phyloP scores from a whole-genome alignment of 2,797 vertebrate genomes.

The Arrhamphus sclerolepis region DNA sequence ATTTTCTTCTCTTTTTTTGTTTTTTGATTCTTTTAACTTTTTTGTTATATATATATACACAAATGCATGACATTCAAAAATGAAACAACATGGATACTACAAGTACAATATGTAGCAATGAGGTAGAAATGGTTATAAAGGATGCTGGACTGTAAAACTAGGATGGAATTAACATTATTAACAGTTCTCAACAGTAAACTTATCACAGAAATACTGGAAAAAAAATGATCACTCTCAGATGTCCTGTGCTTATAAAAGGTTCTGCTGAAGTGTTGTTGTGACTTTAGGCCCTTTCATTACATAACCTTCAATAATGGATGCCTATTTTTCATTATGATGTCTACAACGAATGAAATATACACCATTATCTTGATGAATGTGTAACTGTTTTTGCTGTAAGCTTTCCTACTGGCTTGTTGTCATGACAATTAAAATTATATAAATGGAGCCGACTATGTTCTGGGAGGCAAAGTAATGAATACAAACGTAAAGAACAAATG shows the following conservation, averaged over 20 bases:
- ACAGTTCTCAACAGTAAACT: slow-evolving; percentile 77
- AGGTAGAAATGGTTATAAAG: slow-evolving; percentile 99
- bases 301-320: slow-evolving; percentile 36
- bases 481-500: neutral
- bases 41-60: slow-evolving; percentile 73
- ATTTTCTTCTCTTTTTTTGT: slow-evolving; percentile 20
- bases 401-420: slow-evolving; percentile 20
- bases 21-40: slow-evolving; percentile 52
- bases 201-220: slow-evolving; percentile 65
- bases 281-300: slow-evolving; percentile 41
- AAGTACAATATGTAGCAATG: slow-evolving; percentile 99
- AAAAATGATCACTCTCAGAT: slow-evolving; percentile 82
- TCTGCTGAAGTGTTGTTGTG: slow-evolving; percentile 80
- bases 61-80: slow-evolving; percentile 99
- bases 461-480: neutral
- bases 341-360: slow-evolving; percentile 46
- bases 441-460: neutral
- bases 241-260: slow-evolving; percentile 88
- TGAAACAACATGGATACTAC: slow-evolving; percentile 98
- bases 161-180: slow-evolving; percentile 78
- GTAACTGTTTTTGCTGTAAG: slow-evolving; percentile 55
- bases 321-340: slow-evolving; percentile 38
- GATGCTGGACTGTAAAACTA: slow-evolving; percentile 85
- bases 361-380: slow-evolving; percentile 25
- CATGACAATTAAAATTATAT: slow-evolving; percentile 20